Conservation (phyloP, 2,797 vertebrate species). For the Eupleurogrammus muticus region DNA sequence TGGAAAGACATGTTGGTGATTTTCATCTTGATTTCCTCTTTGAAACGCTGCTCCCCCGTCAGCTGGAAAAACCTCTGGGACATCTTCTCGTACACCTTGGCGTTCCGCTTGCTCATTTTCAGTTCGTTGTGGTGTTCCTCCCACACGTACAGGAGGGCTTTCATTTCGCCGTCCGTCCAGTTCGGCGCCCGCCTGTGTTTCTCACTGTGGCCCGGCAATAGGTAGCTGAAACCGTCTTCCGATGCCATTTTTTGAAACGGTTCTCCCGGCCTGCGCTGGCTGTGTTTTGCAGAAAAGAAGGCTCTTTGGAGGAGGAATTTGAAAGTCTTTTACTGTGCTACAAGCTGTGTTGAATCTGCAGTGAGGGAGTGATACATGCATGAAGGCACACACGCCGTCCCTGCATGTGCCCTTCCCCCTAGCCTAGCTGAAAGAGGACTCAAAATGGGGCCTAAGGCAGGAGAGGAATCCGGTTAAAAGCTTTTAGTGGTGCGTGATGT, state of each 20-base stretch:
- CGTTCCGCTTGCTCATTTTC: constrained; percentile 97
- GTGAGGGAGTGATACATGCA: constrained; percentile 66
- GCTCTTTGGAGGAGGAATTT: constrained; percentile 65
- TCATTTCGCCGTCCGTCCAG: constrained; percentile 99
- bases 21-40: constrained; percentile 99
- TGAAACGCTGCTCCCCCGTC: constrained; percentile 95
- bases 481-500: constrained; percentile 99
- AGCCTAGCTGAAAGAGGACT: constrained; percentile 90
- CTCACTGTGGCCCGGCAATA: constrained; percentile 90
- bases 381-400: constrained; percentile 62
- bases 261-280: constrained; percentile 45
- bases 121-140: constrained; percentile 96
- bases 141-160: constrained; percentile 97
- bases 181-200: constrained; percentile 98
- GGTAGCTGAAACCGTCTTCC: constrained; percentile 91
- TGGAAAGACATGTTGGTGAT: constrained; percentile 99
- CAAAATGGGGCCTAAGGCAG: constrained; percentile 99
- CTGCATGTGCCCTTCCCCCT: constrained; percentile 79
- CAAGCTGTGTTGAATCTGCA: constrained; percentile 61
- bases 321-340: constrained; percentile 75
- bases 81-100: constrained; percentile 99
- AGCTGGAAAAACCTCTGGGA: constrained; percentile 97
- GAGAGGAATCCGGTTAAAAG: constrained; percentile 99
- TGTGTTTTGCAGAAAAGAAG: constrained; percentile 55
- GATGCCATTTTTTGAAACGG: constrained; percentile 88